Conservation (phyloP, 1,140 invertebrate species). For the Acromyrmex charruanus region DNA sequence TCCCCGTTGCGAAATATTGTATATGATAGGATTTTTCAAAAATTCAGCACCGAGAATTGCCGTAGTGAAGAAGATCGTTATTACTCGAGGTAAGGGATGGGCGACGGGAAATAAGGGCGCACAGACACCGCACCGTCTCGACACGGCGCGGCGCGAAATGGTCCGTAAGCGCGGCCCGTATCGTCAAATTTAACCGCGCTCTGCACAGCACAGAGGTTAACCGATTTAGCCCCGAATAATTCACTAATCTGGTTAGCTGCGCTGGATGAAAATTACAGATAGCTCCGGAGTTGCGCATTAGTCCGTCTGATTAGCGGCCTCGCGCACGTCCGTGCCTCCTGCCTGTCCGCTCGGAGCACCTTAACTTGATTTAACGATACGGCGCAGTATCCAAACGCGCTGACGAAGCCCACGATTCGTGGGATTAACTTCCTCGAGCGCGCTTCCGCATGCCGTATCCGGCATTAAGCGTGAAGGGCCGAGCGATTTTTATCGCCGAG, state of each 20-base stretch:
- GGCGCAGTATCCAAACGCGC: constrained; percentile 56
- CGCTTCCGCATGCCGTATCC: constrained; percentile 14
- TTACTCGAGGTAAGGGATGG: constrained; percentile 27
- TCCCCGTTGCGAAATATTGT: background rate
- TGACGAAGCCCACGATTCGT: constrained; percentile 49
- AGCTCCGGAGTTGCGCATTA: constrained; percentile 72
- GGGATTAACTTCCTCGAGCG: constrained; percentile 50
- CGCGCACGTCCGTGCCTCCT: constrained; percentile 28
- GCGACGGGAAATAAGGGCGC: constrained; percentile 7
- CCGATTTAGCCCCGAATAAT: constrained; percentile 75
- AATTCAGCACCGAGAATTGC: background rate
- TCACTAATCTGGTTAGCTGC: constrained; percentile 73
- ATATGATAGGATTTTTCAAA: constrained; percentile 50
- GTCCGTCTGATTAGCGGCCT: constrained; percentile 73
- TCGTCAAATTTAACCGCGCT: constrained; percentile 67
- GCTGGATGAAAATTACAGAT: constrained; percentile 76
- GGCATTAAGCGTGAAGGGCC: constrained; percentile 4
- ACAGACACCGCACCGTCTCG: background rate
- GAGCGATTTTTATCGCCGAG: constrained; percentile 17
- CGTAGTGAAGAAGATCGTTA: constrained; percentile 41
- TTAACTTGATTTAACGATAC: constrained; percentile 64
- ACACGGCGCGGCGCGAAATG: constrained; percentile 21
- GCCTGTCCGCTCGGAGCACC: constrained; percentile 27
- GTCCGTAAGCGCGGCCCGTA: constrained; percentile 38
- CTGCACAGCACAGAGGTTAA: constrained; percentile 66